A percentile compares a stretch with the other conserved stretches of the same genome.
These are phyloP conservation scores for Phortica okadai DNA, from an alignment of 2,888 invertebrate species.

Conservation along the genomic window DNA sequence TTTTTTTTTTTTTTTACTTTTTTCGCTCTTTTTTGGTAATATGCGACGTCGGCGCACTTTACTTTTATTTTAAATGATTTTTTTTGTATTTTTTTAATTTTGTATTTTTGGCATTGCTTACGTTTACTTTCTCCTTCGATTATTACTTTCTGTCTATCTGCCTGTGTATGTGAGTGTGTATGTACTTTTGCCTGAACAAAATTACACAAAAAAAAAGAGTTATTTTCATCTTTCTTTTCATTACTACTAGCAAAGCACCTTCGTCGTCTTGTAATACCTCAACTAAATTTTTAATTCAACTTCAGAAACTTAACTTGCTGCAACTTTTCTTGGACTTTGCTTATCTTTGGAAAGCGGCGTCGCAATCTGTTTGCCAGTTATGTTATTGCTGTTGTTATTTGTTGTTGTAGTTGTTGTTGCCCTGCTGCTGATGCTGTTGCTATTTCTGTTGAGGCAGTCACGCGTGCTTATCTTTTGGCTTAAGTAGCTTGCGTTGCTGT, in stretches of 20 bases:
- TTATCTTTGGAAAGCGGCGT: constrained; percentile 59
- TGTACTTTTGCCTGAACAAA: constrained; percentile 63
- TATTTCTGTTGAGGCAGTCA: background rate
- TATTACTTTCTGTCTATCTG: constrained; percentile 31
- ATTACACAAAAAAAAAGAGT: background rate
- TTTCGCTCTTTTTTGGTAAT: constrained; percentile 36
- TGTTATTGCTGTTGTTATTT: background rate
- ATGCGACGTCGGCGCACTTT: constrained; percentile 37
- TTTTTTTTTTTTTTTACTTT: constrained; percentile 31
- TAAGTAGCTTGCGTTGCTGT: constrained; percentile 7
- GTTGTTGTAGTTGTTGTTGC: background rate
- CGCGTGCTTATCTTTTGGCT: constrained; percentile 5
- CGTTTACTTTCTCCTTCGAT: constrained; percentile 69
- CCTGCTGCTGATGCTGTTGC: background rate
- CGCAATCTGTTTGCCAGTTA: constrained; percentile 18
- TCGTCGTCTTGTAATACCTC: constrained; percentile 48
- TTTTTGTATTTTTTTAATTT: constrained; percentile 26
- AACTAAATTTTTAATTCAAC: background rate
- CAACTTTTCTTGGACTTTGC: constrained; percentile 62
- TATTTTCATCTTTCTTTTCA: constrained; percentile 39
- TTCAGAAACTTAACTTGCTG: background rate
- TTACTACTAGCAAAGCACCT: constrained; percentile 46
- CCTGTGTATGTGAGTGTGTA: constrained; percentile 14
- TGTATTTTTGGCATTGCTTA: constrained; percentile 51
- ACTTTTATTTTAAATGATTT: constrained; percentile 49